These are phyloP conservation scores for Belonocnema kinseyi DNA, from an alignment of 1,140 invertebrate genomes.

Conservation along the genomic window DNA sequence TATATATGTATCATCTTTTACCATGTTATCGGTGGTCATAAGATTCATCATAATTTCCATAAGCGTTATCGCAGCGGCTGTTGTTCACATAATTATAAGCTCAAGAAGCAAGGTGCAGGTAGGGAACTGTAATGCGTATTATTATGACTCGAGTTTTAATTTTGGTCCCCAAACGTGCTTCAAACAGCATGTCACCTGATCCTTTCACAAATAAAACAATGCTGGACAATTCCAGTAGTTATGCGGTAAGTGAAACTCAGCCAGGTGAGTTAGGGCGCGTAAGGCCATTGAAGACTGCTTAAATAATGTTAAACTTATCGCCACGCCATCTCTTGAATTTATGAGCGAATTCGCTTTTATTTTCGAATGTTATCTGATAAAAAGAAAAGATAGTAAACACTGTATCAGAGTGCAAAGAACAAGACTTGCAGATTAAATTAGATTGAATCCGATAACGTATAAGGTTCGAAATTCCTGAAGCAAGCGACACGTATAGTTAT, in stretches of 20 bases:
- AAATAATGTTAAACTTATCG: no score
- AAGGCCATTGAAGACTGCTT: neutral
- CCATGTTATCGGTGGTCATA: constrained; percentile 53
- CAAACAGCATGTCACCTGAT: constrained; percentile 46
- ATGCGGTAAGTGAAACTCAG: no score
- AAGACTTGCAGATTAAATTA: no score
- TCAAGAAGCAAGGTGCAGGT: constrained; percentile 55
- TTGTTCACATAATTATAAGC: constrained; percentile 38
- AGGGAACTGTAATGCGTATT: constrained; percentile 44
- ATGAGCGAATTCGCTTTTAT: no score
- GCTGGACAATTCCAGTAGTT: neutral
- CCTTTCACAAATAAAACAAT: constrained; percentile 50
- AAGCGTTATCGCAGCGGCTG: constrained; percentile 56
- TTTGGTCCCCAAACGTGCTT: constrained; percentile 43
- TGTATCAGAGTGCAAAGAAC: no score
- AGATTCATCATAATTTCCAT: constrained; percentile 55
- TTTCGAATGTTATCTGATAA: no score
- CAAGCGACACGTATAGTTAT: no score
- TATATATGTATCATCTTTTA: neutral
- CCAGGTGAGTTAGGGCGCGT: no score
- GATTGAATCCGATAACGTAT: no score
- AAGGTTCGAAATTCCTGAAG: no score
- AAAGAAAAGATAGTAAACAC: no score
- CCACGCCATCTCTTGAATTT: no score
- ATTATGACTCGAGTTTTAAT: constrained; percentile 60